Evolutionary conservation across 2,113 vertebrate genomes (phyloP), one percentile per base, ranked within the genome.

Genomic region (Ailurus styani): DNA sequence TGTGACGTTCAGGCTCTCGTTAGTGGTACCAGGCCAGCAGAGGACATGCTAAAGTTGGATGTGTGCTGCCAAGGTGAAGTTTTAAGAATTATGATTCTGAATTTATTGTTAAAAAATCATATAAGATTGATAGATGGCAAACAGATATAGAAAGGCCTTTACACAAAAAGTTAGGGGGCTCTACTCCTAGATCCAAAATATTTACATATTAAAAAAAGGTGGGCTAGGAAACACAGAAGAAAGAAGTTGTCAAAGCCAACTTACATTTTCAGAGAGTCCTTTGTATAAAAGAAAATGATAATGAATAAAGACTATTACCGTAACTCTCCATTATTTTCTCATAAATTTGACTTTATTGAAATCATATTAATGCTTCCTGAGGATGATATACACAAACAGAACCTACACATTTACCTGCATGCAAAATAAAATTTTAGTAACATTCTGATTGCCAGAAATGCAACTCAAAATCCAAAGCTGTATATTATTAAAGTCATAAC

Each of bases 301-400:
- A 96, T 85, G 91, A 64, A 97, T 83, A 91, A 94, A 97, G 87
- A 73, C 96, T 98, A 98, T 97, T 91, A 93, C 93, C 62, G 96
- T 97, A 98, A 97, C 98, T 98, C 89, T 98, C 91, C 94, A 97
- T 98, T 98, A 98, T 98, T 98, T 98, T 98, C 93, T 98, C 90
- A 98, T 98, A 97, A 98, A 97, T 96, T 97, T 92, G 87, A 98
- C 97, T 98, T 98, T 98, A 98, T 98, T 94, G 89, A 97, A 98
- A 98, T 98, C 84, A 90, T 97, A 98, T 97, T 98, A 98, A 95
- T 96, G 95, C 82, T 98, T 98, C 93, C 83, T 95, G 96, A 96
- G 91, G 93, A 96, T 62, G 86, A 98, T 90, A 94, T 96, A 40
- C 95, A 98, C 97, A 98, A 99, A 98, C 55, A 98, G 98, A 97